These are phyloP conservation scores for Glossophaga mutica DNA, from an alignment of 2,797 vertebrate genomes.

Conservation along the genomic window DNA sequence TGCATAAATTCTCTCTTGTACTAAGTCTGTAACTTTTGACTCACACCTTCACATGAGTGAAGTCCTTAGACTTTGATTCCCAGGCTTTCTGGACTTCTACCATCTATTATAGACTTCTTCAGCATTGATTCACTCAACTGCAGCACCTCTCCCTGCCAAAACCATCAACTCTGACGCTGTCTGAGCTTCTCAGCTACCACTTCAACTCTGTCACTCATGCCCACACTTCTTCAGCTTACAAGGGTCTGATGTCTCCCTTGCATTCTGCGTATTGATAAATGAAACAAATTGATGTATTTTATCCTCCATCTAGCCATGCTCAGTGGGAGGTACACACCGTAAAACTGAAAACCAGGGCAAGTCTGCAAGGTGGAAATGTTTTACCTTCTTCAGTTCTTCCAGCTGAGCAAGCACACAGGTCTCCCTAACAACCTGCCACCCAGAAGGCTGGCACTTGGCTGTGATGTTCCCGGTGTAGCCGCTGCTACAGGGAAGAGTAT, in stretches of 20 bases:
- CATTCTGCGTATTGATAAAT: background rate
- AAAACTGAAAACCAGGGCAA: background rate
- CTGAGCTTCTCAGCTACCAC: background rate
- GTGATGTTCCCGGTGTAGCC: constrained; percentile 51
- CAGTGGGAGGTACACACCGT: background rate
- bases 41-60: background rate
- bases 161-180: background rate
- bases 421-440: constrained; percentile 55
- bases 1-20: background rate
- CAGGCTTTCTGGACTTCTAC: background rate
- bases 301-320: background rate
- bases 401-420: constrained; percentile 64
- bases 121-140: background rate
- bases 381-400: constrained; percentile 67
- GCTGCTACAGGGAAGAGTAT: constrained; percentile 48
- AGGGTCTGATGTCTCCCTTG: background rate
- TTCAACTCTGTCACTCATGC: background rate
- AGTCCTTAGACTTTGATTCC: background rate
- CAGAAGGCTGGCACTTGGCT: constrained; percentile 40
- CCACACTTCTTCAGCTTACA: background rate
- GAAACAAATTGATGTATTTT: background rate
- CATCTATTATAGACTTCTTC: background rate
- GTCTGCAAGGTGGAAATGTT: background rate
- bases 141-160: background rate
- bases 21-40: background rate